Conservation (phyloP, 2,113 vertebrate genomes). For the Bubo blakistoni region DNA sequence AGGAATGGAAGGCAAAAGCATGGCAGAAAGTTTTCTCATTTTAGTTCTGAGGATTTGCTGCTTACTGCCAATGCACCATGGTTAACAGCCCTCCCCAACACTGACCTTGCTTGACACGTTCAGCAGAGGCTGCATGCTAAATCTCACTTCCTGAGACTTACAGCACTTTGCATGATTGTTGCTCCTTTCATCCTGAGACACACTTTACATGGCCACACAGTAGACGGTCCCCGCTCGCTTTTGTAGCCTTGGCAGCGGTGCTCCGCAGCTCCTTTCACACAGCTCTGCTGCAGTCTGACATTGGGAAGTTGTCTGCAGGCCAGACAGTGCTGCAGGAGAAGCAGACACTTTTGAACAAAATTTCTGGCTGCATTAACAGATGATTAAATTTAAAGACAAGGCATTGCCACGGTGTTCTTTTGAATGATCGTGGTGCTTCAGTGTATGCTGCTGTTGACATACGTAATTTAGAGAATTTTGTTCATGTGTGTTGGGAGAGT, state of each 20-base stretch:
- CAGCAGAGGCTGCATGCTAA: background rate
- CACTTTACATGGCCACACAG: accelerated
- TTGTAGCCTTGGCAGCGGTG: background rate
- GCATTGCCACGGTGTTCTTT: background rate
- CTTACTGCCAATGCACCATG: accelerated
- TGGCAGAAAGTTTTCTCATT: background rate
- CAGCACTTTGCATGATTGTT: background rate
- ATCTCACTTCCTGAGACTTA: background rate
- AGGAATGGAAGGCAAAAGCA: background rate
- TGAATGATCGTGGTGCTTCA: background rate
- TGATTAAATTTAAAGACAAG: background rate
- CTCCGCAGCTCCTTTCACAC: background rate
- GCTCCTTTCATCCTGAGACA: background rate
- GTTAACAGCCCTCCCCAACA: background rate
- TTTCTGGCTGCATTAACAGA: background rate
- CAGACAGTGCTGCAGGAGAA: background rate
- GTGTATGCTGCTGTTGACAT: background rate
- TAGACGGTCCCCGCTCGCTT: accelerated
- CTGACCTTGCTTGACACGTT: background rate
- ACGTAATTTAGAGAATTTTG: background rate
- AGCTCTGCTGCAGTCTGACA: background rate
- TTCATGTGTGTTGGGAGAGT: background rate
- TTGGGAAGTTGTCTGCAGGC: background rate
- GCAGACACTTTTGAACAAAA: background rate
- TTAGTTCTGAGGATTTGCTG: background rate